These are phyloP conservation scores for Drosophila mimica DNA, from an alignment of 2,888 invertebrate species.

Conservation along the genomic window DNA sequence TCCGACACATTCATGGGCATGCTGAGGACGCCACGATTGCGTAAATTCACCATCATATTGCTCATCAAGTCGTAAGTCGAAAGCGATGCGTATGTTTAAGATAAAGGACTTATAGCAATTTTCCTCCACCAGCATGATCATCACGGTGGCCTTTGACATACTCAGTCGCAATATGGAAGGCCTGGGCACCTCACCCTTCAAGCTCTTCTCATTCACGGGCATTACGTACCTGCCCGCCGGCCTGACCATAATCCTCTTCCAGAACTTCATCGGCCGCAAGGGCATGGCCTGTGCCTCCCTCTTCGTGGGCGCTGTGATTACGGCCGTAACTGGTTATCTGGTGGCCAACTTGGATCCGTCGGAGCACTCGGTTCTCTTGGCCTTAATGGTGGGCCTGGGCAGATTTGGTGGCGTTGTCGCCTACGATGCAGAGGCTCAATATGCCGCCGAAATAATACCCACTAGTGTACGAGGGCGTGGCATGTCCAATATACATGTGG, in stretches of 20 bases:
- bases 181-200: constrained; percentile 86
- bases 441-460: constrained; percentile 88
- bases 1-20: constrained; percentile 85
- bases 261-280: constrained; percentile 85
- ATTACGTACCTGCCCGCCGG: constrained; percentile 86
- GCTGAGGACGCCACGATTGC: constrained; percentile 86
- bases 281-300: constrained; percentile 86
- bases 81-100: background rate
- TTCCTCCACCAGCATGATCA: constrained; percentile 85
- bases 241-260: constrained; percentile 81
- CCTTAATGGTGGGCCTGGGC: constrained; percentile 86
- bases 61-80: constrained; percentile 87
- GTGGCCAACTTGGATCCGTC: constrained; percentile 80
- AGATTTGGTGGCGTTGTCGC: constrained; percentile 87
- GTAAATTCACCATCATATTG: constrained; percentile 86
- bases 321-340: constrained; percentile 85
- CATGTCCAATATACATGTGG: constrained; percentile 87
- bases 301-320: constrained; percentile 86
- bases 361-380: constrained; percentile 83
- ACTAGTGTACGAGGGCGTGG: constrained; percentile 88
- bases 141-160: constrained; percentile 87
- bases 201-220: constrained; percentile 86
- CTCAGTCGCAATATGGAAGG: constrained; percentile 87
- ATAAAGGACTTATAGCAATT: background rate
- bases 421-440: constrained; percentile 88